These are phyloP conservation scores for Python bivittatus DNA, from an alignment of 2,113 vertebrate genomes.

Conservation along the genomic window DNA sequence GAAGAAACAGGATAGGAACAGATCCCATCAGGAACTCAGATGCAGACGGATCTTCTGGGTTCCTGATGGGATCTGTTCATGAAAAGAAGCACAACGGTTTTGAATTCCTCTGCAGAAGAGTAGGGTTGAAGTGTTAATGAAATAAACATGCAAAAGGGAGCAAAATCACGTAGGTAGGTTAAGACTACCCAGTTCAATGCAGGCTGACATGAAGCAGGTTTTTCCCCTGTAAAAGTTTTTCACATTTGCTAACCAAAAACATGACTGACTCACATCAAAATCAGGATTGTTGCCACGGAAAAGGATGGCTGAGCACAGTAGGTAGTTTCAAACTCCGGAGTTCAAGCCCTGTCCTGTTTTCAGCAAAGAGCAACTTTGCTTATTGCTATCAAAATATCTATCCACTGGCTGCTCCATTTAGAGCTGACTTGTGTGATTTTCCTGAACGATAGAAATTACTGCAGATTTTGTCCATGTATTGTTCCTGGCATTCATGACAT, in stretches of 20 bases:
- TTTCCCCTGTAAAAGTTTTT: background rate
- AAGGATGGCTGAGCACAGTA: background rate
- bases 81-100: background rate
- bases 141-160: background rate
- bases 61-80: background rate
- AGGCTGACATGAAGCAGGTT: background rate
- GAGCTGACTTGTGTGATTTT: background rate
- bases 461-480: background rate
- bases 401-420: background rate
- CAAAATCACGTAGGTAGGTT: too few relatives aligned
- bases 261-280: background rate
- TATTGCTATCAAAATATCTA: background rate
- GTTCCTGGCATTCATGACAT: slow-evolving; percentile 23
- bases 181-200: background rate
- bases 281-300: background rate
- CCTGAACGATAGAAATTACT: background rate
- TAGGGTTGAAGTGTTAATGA: background rate
- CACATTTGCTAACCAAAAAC: background rate
- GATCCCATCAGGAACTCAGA: background rate
- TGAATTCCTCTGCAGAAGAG: background rate
- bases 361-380: background rate
- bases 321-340: background rate
- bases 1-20: background rate
- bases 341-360: background rate
- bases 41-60: background rate